Conservation (phyloP, 1,140 invertebrate genomes). For the Temnothorax nylanderi region DNA sequence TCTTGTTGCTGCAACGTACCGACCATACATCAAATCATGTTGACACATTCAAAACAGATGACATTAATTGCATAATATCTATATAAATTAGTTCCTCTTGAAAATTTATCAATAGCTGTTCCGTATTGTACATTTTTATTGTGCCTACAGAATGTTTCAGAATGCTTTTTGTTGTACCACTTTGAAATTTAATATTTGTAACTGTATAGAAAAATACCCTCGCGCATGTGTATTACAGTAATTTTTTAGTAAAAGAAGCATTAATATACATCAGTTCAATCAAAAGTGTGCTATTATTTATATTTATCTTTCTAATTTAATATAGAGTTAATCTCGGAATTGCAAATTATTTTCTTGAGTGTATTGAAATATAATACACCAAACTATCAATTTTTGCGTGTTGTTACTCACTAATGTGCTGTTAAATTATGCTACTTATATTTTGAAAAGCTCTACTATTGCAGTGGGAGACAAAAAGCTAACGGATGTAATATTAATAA, state of each 20-base stretch:
- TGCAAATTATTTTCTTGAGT: not conserved
- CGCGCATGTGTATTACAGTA: not conserved
- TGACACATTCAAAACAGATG: not conserved
- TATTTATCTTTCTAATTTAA: not conserved
- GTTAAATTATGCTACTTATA: not conserved
- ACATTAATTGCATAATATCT: not conserved
- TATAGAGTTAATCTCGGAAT: not conserved
- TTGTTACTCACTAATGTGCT: not conserved
- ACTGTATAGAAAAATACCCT: too few species aligned
- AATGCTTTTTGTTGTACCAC: not conserved
- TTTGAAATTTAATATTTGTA: not conserved
- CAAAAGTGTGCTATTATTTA: not conserved
- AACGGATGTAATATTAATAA: slow-evolving; percentile 1
- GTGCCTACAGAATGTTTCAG: not conserved
- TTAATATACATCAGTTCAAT: not conserved
- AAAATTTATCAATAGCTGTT: not conserved
- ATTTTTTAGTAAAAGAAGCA: not conserved
- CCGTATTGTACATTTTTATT: not conserved
- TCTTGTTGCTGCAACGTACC: slow-evolving; percentile 4
- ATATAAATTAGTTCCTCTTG: not conserved
- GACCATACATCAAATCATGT: slow-evolving; percentile 1
- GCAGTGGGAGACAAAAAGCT: not conserved
- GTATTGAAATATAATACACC: not conserved
- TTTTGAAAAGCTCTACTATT: not conserved
- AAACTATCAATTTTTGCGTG: not conserved